phyloP scores from a whole-genome alignment of 1,140 invertebrate genomes.

The Melanaphis sacchari region DNA sequence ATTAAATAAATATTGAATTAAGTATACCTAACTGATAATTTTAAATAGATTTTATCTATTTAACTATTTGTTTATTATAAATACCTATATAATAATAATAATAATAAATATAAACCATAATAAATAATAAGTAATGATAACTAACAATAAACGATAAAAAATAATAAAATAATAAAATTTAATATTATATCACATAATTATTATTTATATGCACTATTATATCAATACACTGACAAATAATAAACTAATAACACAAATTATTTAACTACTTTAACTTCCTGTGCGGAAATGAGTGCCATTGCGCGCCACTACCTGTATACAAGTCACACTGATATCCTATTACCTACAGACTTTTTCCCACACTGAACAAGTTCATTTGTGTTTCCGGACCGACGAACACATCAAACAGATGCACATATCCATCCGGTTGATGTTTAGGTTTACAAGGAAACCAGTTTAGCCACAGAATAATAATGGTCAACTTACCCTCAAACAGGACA shows the following conservation, averaged over 20 bases:
- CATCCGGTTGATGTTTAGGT: conserved; percentile 15
- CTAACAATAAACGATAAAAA: background rate
- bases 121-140: background rate
- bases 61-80: background rate
- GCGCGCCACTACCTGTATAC: background rate
- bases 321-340: conserved; percentile 9
- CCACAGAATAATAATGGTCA: conserved; percentile 19
- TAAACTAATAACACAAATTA: background rate
- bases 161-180: too few species aligned
- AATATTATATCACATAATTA: background rate
- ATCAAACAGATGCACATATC: conserved; percentile 25
- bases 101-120: background rate
- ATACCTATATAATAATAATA: background rate
- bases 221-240: background rate
- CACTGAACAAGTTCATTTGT: conserved; percentile 51
- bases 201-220: background rate
- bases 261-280: conserved; percentile 12
- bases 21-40: background rate
- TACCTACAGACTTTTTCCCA: conserved; percentile 40
- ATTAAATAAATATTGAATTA: too few species aligned
- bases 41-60: background rate
- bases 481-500: background rate
- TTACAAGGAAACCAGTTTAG: conserved; percentile 33
- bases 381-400: conserved; percentile 45
- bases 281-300: conserved; percentile 33